These are phyloP conservation scores for Ailurus styani DNA, from an alignment of 2,113 vertebrate genomes.

Conservation along the genomic window DNA sequence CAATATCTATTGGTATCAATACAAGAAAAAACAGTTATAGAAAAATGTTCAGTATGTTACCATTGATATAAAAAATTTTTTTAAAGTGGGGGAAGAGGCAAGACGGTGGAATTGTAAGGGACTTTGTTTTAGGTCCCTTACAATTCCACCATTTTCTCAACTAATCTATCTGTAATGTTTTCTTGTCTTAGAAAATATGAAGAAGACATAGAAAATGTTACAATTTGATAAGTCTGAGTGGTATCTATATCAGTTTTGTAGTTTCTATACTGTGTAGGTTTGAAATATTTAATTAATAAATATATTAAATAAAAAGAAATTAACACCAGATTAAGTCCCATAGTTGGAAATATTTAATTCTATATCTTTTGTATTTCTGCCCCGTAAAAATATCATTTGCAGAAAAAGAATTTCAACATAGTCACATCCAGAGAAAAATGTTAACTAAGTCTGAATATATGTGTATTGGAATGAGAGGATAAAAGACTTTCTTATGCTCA, in stretches of 20 bases:
- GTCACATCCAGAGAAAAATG: neutral
- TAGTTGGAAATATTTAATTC: neutral
- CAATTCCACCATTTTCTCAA: too few relatives aligned
- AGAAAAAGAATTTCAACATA: neutral
- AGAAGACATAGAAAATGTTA: neutral
- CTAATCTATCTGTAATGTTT: neutral
- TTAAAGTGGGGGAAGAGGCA: too few relatives aligned
- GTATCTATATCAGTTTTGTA: neutral
- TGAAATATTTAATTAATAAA: neutral
- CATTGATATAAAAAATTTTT: neutral
- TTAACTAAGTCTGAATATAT: neutral
- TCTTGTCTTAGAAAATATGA: neutral
- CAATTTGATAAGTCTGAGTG: neutral
- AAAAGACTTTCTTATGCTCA: neutral
- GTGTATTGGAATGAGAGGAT: neutral
- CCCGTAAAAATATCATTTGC: neutral
- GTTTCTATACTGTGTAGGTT: neutral
- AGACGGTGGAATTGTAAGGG: too few relatives aligned
- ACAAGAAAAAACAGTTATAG: neutral
- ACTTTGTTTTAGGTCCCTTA: too few relatives aligned
- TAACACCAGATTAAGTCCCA: neutral
- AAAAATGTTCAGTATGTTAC: neutral
- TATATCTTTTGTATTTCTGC: neutral
- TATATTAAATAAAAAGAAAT: neutral
- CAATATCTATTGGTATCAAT: neutral